phyloP scores from a whole-genome alignment of 2,888 invertebrate species.

The Philereme vetulata region DNA sequence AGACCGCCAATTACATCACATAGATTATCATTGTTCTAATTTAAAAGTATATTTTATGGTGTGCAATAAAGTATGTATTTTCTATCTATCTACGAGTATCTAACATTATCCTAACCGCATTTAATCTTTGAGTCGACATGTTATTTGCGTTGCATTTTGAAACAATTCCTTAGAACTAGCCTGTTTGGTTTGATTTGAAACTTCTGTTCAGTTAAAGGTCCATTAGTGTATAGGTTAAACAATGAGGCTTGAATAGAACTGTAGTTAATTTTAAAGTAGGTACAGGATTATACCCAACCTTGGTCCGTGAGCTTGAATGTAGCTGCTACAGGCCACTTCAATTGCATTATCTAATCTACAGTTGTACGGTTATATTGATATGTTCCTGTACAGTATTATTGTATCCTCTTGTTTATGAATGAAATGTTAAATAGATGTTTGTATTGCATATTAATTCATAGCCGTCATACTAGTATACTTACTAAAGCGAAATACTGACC shows the following conservation, averaged over 20 bases:
- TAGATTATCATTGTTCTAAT: too few species aligned
- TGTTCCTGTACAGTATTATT: slow-evolving; percentile 47
- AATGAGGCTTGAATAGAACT: slow-evolving; percentile 1
- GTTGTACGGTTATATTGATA: slow-evolving; percentile 47
- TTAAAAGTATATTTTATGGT: neutral
- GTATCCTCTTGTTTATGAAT: slow-evolving; percentile 16
- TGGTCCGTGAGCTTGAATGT: slow-evolving; percentile 27
- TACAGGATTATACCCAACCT: slow-evolving; percentile 22
- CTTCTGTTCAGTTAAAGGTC: neutral
- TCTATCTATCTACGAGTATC: slow-evolving; percentile 15
- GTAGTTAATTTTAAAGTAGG: slow-evolving; percentile 1
- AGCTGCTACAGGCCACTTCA: slow-evolving; percentile 21
- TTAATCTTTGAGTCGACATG: slow-evolving; percentile 18
- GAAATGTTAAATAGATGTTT: neutral
- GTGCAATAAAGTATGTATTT: slow-evolving; percentile 18
- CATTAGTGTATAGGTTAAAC: neutral
- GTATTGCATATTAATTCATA: neutral
- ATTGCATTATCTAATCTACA: slow-evolving; percentile 45
- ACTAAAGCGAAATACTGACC: neutral
- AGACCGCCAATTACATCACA: too few species aligned
- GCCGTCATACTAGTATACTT: neutral
- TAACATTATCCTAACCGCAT: neutral
- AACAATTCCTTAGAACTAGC: slow-evolving; percentile 13
- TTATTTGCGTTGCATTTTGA: slow-evolving; percentile 14
- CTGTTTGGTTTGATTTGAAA: neutral